phyloP scores from a whole-genome alignment of 2,888 invertebrate species.

The Zaprionus lineosus region DNA sequence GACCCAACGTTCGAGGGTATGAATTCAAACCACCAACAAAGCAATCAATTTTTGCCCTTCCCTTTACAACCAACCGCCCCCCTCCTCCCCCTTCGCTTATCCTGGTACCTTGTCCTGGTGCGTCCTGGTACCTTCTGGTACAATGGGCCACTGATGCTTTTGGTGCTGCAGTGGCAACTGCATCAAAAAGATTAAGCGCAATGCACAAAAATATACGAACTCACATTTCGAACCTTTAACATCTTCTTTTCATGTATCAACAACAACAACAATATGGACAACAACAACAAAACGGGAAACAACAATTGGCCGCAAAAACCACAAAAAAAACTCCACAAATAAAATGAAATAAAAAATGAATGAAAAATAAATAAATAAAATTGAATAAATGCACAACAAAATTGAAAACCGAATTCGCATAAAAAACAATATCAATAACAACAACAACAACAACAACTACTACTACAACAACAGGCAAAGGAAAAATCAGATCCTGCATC shows the following conservation, averaged over 20 bases:
- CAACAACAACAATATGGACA: constrained; percentile 33
- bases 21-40: constrained; percentile 71
- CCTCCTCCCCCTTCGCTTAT: too few species aligned
- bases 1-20: constrained; percentile 49
- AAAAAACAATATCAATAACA: constrained; percentile 29
- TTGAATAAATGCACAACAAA: constrained; percentile 48
- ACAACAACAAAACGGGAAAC: constrained; percentile 41
- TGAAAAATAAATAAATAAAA: constrained; percentile 69
- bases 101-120: too few species aligned
- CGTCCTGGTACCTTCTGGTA: too few species aligned
- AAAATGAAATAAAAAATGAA: constrained; percentile 48
- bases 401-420: constrained; percentile 55
- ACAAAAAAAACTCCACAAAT: too few species aligned
- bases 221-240: constrained; percentile 56
- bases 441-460: constrained; percentile 28
- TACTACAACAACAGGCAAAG: constrained; percentile 67
- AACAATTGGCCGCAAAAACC: constrained; percentile 50
- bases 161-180: constrained; percentile 10
- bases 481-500: constrained; percentile 81
- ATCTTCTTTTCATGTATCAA: constrained; percentile 55
- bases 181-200: constrained; percentile 62
- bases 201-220: constrained; percentile 41
- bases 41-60: constrained; percentile 68
- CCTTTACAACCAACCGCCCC: too few species aligned
- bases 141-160: constrained; percentile 13